Percentiles rank a stretch among this genome's conserved stretches.
Evolutionary conservation across 2,888 invertebrate species (phyloP).

Genomic region (Eupithecia insigniata): DNA sequence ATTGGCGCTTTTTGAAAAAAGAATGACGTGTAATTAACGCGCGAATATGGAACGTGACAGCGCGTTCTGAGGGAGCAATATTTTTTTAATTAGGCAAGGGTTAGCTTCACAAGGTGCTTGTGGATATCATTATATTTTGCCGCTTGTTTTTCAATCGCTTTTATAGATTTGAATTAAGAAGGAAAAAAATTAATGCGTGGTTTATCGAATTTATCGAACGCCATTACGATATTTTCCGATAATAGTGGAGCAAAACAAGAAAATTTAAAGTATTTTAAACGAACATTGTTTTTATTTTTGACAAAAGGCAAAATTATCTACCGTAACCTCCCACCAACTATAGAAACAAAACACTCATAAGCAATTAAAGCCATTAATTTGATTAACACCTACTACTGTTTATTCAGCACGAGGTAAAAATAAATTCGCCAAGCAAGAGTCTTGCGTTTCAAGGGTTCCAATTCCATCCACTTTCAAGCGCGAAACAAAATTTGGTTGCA

Average conservation of each 20-base stretch:
- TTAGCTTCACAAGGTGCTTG: conserved; percentile 43
- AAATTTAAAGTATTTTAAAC: no score
- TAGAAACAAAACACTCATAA: conserved; percentile 39
- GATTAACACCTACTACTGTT: conserved; percentile 68
- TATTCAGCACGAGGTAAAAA: conserved; percentile 54
- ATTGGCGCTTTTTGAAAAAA: conserved; percentile 84
- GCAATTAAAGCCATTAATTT: conserved; percentile 68
- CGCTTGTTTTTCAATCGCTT: neutral
- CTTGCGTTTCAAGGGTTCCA: neutral
- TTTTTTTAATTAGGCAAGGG: conserved; percentile 80
- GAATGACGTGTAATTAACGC: conserved; percentile 85
- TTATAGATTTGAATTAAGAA: neutral
- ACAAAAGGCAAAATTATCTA: neutral
- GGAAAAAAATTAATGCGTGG: neutral
- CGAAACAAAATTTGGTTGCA: neutral
- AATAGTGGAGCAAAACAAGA: neutral
- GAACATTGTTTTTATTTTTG: neutral
- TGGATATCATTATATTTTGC: conserved; percentile 40
- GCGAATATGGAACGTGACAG: conserved; percentile 84
- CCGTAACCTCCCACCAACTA: conserved; percentile 42
- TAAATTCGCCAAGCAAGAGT: conserved; percentile 6
- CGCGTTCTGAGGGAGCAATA: conserved; percentile 79
- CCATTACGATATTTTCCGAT: neutral
- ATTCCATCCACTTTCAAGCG: neutral
- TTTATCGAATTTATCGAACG: neutral